These are phyloP conservation scores for Bovichtus variegatus DNA, from an alignment of 2,797 vertebrate genomes.

Conservation along the genomic window DNA sequence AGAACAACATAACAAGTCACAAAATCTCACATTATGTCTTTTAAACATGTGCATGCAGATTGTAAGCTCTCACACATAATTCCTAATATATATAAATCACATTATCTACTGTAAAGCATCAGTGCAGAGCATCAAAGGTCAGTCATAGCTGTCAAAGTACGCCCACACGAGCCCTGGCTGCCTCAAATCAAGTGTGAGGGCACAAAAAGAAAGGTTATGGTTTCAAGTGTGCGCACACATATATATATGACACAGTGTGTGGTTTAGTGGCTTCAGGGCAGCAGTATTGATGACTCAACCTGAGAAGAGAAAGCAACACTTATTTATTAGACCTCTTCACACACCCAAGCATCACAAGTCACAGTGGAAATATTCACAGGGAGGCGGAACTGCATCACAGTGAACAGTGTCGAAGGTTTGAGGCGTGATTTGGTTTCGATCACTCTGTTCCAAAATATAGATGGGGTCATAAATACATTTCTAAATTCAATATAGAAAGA, in stretches of 20 bases:
- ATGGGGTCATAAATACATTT: background rate
- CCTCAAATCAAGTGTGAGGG: slow-evolving; percentile 34
- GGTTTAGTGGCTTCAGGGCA: slow-evolving; percentile 82
- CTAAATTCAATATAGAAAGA: background rate
- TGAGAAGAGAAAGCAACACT: slow-evolving; percentile 78
- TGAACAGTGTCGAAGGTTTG: background rate
- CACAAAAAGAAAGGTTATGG: slow-evolving; percentile 77
- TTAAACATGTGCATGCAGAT: background rate
- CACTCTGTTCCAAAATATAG: background rate
- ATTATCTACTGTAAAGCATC: background rate
- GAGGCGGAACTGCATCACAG: slow-evolving; percentile 37
- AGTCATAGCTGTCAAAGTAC: slow-evolving; percentile 21
- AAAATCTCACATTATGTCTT: background rate
- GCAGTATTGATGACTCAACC: slow-evolving; percentile 76
- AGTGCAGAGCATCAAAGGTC: slow-evolving; percentile 22
- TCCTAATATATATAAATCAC: background rate
- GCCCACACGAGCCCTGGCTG: slow-evolving; percentile 25
- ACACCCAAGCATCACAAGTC: slow-evolving; percentile 40
- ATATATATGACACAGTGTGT: slow-evolving; percentile 75
- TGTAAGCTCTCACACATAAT: background rate
- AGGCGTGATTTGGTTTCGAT: slow-evolving; percentile 11
- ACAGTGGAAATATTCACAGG: slow-evolving; percentile 78
- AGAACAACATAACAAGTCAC: background rate
- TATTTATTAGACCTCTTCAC: slow-evolving; percentile 51
- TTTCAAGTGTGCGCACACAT: slow-evolving; percentile 68